These are phyloP conservation scores for Xenopus borealis DNA, from an alignment of 2,113 vertebrate genomes.

Conservation along the genomic window DNA sequence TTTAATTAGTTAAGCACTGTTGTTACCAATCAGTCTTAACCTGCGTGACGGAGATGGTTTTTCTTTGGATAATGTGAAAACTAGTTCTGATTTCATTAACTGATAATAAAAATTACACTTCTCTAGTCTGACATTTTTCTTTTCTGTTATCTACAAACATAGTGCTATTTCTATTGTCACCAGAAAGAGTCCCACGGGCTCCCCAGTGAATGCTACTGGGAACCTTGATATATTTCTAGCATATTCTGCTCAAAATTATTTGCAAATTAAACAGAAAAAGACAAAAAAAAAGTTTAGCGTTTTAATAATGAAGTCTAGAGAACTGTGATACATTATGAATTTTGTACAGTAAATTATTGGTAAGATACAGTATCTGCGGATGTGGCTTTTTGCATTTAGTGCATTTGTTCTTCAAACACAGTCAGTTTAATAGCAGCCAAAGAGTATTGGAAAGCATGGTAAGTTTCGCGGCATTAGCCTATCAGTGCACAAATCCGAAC, in stretches of 20 bases:
- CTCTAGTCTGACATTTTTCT: constrained; percentile 34
- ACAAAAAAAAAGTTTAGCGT: neutral
- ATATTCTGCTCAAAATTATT: neutral
- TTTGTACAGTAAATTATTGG: neutral
- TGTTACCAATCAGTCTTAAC: constrained; percentile 30
- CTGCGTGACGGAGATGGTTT: constrained; percentile 16
- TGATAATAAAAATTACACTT: constrained; percentile 41
- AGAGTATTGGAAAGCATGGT: too few species aligned
- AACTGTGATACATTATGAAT: neutral
- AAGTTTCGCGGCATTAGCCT: too few species aligned
- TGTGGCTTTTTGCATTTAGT: neutral
- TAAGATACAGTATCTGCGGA: neutral
- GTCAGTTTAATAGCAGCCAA: too few species aligned
- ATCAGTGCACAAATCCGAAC: too few species aligned
- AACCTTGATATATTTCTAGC: constrained; percentile 27
- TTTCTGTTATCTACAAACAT: constrained; percentile 36
- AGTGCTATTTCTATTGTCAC: constrained; percentile 11
- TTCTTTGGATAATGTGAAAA: constrained; percentile 29
- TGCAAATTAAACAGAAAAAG: constrained; percentile 16
- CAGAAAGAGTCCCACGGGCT: constrained; percentile 4
- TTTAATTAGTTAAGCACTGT: constrained; percentile 10
- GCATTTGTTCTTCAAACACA: neutral
- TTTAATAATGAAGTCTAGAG: neutral
- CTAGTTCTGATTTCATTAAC: constrained; percentile 38
- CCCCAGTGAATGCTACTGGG: constrained; percentile 5